Base-by-base conservation (phyloP, 35 echinoderm and acorn worm species). In the Holothuria glaberrima region DNA sequence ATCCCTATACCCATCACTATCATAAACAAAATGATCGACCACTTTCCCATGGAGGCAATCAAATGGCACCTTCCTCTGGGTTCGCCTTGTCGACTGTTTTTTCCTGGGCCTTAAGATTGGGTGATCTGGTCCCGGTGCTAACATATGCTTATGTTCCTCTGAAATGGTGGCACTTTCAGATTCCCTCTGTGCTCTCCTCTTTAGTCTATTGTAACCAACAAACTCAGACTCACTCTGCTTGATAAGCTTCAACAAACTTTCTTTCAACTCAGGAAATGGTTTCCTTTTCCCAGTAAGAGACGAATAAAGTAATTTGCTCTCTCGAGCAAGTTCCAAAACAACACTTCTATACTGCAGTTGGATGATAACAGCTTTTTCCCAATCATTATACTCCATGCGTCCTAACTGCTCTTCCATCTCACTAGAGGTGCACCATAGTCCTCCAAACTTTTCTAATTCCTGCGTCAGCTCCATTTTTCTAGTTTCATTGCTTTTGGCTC, bases 21-120 rank as follows among this genome's bases (percentile, higher is more conserved):
- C 85, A 9, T 46, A 50, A 12, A 87, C 85, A 71, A 69, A 87
- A n/a, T 87, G 85, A 54, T 87, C 85, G 12, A 87, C 50, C 62
- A 87, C 26, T 36, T 87, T 87, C 36, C 85, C 85, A 50, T 27
- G 21, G 34, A 87, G 65, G 35, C 30, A 54, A 9, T 87, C 85
- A 71, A 87, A 87, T 10, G 61, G 10, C 19, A 87, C 66, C 35
- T 50, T 87, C 29, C 85, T 64, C 25, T 35, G 6, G 6, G 85
- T 46, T 20, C 85, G 19, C 14, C 85, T 68, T 7, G 19, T 26
- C 24, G 60, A 69, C 25, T 87, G 60, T 34, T 71, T 67, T 30
- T 71, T 87, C 63, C 66, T 67, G 9, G 85, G 85, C 50, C 85
- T 87, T 29, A 69, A n/a, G 30, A 71, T 67, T 9, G 85, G 85